Evolutionary conservation across 2,888 invertebrate species (phyloP), one percentile per base, ranked within the genome.

Genomic region (Prionchulus punctatus): DNA sequence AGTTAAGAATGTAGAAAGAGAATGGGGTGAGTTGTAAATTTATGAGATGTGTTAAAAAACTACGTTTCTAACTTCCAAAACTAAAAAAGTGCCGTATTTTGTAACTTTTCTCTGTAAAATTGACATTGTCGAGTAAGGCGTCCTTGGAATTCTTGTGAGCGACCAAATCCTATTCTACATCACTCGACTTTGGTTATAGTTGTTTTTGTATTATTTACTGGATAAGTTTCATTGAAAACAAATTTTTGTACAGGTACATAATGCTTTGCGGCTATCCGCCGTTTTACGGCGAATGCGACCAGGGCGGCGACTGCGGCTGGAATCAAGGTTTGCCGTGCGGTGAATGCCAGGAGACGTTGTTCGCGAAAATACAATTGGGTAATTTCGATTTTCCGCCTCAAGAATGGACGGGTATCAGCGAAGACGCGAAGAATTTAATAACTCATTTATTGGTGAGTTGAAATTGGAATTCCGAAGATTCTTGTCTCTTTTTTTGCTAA

Each of bases 251-350:
- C 43, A 54, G 54, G 25, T 96, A 96, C 78, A 96, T 96, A 69
- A 79, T 96, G 72, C 79, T 98, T 62, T 91, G 90, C 74, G 92
- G 92, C 48, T 92, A 94, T 77, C 91, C 94, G 65, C 96, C 96
- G 43, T 98, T 96, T 79, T 87, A 90, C 70, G 96, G 92, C 26
- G 86, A 87, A 73, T 96, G 96, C 74, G 62, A 62, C 47, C 64
- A 66, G 48, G 90, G 89, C 63, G 18, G 4, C 7, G 79, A 89
- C 69, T 96, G 96, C 77, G 92, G 92, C 66, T 96, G 92, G 92
- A 89, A 90, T 76, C 80, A 84, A 23, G 54, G 54, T 12, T 58
- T 60, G 70, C 86, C 87, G 70, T 96, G 96, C 71, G 81, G 82
- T 66, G 82, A 83, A 58, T 96, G 94, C 72, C 73, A 75, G 59